These are phyloP conservation scores for Thryonomys swinderianus DNA, from an alignment of 2,113 vertebrate species.

Conservation along the genomic window DNA sequence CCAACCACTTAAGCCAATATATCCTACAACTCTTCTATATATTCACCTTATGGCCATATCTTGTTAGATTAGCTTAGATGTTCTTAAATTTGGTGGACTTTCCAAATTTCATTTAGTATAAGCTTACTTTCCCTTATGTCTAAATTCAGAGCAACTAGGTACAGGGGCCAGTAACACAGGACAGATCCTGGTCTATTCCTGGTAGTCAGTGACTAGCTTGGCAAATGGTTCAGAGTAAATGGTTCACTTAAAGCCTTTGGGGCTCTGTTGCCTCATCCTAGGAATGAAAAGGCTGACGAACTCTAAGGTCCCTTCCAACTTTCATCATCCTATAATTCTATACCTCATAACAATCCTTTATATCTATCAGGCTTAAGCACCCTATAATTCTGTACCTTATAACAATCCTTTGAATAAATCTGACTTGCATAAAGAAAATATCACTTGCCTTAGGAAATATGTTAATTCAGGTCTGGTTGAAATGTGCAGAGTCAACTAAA, in stretches of 20 bases:
- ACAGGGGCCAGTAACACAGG: not conserved
- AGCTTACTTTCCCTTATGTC: constrained; percentile 21
- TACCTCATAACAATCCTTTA: constrained; percentile 11
- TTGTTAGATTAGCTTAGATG: not conserved
- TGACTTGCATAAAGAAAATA: constrained; percentile 35
- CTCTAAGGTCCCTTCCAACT: constrained; percentile 5
- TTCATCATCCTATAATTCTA: constrained; percentile 28
- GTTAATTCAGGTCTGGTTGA: constrained; percentile 12
- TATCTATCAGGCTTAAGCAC: not conserved
- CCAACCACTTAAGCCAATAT: not conserved
- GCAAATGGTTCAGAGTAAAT: constrained; percentile 28
- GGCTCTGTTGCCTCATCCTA: constrained; percentile 27
- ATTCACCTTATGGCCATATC: not conserved
- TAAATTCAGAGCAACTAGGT: constrained; percentile 6
- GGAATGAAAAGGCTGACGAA: constrained; percentile 49
- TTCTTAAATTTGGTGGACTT: not conserved
- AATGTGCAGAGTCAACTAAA: constrained; percentile 34
- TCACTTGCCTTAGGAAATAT: not conserved
- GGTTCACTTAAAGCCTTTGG: not conserved
- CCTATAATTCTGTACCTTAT: constrained; percentile 20
- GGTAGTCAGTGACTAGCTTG: constrained; percentile 8
- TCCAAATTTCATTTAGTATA: constrained; percentile 12
- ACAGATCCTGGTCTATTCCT: constrained; percentile 39
- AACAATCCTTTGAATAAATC: constrained; percentile 33
- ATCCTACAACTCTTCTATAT: not conserved